Percentiles rank a stretch among this genome's conserved stretches.
Conservation (phyloP, 2,797 vertebrate species). For the Alca torda region DNA sequence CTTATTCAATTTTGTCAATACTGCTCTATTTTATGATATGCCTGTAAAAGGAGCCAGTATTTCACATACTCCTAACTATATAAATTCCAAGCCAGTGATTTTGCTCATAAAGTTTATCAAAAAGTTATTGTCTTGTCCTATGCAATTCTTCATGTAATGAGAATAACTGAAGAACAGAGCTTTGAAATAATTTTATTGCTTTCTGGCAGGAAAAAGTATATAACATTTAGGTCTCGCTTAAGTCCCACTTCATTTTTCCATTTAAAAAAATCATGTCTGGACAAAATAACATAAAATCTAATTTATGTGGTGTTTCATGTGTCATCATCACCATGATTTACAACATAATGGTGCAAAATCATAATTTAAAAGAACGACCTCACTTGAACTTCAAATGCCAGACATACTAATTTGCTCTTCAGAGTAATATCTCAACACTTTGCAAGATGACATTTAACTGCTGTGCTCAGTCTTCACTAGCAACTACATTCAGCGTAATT, state of each 20-base stretch:
- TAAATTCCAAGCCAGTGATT: background rate
- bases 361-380: background rate
- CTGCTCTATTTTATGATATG: background rate
- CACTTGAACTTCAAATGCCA: conserved; percentile 8
- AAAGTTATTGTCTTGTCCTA: background rate
- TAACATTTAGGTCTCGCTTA: background rate
- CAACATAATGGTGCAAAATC: background rate
- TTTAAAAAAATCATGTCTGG: background rate
- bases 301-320: background rate
- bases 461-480: background rate
- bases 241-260: background rate
- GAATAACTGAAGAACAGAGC: background rate
- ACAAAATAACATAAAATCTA: background rate
- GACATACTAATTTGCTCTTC: background rate
- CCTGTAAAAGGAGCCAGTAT: background rate
- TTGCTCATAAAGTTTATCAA: background rate
- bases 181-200: background rate
- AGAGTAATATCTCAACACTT: background rate
- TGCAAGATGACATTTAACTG: background rate
- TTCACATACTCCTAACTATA: background rate
- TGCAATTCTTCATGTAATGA: background rate
- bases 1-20: background rate
- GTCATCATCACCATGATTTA: background rate
- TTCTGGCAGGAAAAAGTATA: background rate
- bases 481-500: background rate